Evolutionary conservation across 2,888 invertebrate genomes (phyloP).

Genomic region (Hydropsyche betteni): DNA sequence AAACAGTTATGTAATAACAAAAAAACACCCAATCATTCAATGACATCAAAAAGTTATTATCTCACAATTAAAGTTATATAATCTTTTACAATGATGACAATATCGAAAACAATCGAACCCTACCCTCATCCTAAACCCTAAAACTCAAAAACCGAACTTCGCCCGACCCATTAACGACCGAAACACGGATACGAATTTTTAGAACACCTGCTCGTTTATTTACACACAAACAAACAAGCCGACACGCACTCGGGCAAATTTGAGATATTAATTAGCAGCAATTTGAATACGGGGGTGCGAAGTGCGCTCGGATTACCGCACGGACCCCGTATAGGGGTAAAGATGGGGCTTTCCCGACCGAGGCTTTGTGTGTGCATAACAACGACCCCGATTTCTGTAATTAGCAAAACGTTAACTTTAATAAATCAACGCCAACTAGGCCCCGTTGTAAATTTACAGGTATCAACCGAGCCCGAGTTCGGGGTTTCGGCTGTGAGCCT

Average conservation of each 20-base stretch:
- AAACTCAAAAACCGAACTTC: too few species aligned
- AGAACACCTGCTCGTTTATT: not conserved
- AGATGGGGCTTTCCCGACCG: not conserved
- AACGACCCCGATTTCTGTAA: slow-evolving; percentile 34
- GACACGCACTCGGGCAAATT: slow-evolving; percentile 9
- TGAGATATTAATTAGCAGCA: slow-evolving; percentile 21
- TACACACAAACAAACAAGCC: not conserved
- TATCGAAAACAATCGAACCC: too few species aligned
- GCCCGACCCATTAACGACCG: too few species aligned
- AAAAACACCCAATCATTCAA: too few species aligned
- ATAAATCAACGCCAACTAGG: slow-evolving; percentile 31
- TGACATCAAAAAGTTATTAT: too few species aligned
- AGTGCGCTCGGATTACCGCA: not conserved
- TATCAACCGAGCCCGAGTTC: not conserved
- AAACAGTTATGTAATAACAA: too few species aligned
- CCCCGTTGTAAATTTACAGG: slow-evolving; percentile 31
- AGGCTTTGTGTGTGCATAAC: slow-evolving; percentile 30
- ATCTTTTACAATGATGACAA: too few species aligned
- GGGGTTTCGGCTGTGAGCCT: not conserved
- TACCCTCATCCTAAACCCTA: too few species aligned
- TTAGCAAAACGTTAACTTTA: slow-evolving; percentile 36
- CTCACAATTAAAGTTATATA: too few species aligned
- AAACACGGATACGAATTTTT: not conserved
- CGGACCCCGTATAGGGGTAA: not conserved
- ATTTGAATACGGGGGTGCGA: slow-evolving; percentile 11